Evolutionary conservation across 2,797 vertebrate species (phyloP), one percentile per base, ranked within the genome.

Genomic region (Falco peregrinus): DNA sequence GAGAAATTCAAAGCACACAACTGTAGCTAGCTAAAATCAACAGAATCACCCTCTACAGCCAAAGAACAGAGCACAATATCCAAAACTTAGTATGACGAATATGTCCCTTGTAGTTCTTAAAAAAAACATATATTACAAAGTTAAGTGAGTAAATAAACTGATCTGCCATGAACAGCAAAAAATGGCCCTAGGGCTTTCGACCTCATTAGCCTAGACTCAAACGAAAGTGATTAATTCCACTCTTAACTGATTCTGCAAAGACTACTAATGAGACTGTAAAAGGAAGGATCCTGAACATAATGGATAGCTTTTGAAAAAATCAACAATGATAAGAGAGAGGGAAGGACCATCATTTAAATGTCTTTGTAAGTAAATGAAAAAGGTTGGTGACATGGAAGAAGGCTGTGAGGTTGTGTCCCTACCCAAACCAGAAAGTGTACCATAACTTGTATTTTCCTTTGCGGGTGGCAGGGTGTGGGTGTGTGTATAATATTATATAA

Each of bases 191-290:
- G 87, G 73, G 82, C 37, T 78, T 91, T 60, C 92, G 89, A 90
- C 75, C 59, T 92, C 84, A 90, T 95, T 97, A 94, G 80, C 91
- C 53, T 82, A 81, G 54, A 80, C 91, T 86, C 79, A 87, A 70
- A 61, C 53, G 59, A 39, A 37, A 70, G 59, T 80, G 57, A 57
- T 81, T 56, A 85, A 91, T 73, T 88, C 56, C 25, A 50, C 69
- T 88, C 84, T 68, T 85, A 93, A 95, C 41, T 82, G 50, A 88
- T 91, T 74, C 88, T 78, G 61, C 29, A 64, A 80, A 73, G 67
- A 74, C 69, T 81, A 45, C 50, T 88, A 85, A 85, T 82, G 76
- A 81, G 51, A 7, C 61, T 82, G 22, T 64, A 50, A 59, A 68
- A 31, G 21, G 56, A 90, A 13, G 12, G 45, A 60, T 68, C 33